phyloP scores from a whole-genome alignment of 2,113 vertebrate genomes.

The Hippocampus mohnikei region DNA sequence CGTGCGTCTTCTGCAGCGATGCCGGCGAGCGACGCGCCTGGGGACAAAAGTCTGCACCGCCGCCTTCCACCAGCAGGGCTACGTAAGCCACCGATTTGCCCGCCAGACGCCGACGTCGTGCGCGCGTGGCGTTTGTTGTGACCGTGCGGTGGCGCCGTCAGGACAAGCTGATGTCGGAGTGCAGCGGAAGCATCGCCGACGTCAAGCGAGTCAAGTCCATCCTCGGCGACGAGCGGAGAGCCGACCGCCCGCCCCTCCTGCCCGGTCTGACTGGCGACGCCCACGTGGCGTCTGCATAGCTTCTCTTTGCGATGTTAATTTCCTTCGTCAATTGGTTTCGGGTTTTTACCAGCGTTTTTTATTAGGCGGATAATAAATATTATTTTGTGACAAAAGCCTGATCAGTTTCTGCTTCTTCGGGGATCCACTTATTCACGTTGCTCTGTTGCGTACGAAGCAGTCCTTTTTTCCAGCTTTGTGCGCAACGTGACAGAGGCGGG shows the following conservation, averaged over 20 bases:
- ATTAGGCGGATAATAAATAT: too few species aligned
- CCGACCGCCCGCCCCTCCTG: slow-evolving; percentile 42
- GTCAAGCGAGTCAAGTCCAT: slow-evolving; percentile 66
- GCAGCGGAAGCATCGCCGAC: slow-evolving; percentile 65
- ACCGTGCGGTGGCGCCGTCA: slow-evolving; percentile 23
- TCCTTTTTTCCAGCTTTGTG: too few species aligned
- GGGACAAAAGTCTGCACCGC: slow-evolving; percentile 53
- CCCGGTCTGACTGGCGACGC: slow-evolving; percentile 53
- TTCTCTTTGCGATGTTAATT: too few species aligned
- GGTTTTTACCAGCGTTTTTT: too few species aligned
- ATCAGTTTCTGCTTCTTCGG: too few species aligned
- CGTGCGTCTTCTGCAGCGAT: slow-evolving; percentile 41
- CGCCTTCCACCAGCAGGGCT: slow-evolving; percentile 75
- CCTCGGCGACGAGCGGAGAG: slow-evolving; percentile 65
- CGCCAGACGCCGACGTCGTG: too few species aligned
- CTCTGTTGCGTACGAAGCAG: too few species aligned
- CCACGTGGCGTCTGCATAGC: slow-evolving; percentile 65
- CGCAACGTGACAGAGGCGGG: too few species aligned
- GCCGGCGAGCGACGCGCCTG: slow-evolving; percentile 64
- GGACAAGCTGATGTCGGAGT: slow-evolving; percentile 76
- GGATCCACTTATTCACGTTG: too few species aligned
- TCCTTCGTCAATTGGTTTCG: too few species aligned
- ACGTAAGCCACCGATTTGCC: slow-evolving; percentile 71
- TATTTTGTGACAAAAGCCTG: too few species aligned
- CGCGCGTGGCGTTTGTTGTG: background rate